Evolutionary conservation across 2,113 vertebrate genomes (phyloP).

Genomic region (Myodes glareolus): DNA sequence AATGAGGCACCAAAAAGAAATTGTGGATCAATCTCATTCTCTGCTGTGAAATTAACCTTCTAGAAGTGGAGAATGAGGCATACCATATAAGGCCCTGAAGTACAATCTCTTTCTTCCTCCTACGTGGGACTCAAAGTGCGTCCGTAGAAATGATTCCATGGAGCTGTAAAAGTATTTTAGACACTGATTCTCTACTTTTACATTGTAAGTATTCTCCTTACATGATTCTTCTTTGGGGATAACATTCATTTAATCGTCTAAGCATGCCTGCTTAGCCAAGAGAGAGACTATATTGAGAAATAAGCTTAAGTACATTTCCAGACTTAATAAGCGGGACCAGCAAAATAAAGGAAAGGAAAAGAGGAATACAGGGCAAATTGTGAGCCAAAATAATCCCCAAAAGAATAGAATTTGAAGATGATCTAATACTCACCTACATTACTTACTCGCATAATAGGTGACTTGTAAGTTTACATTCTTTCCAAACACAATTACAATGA

Average conservation of each 20-base stretch:
- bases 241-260: constrained; percentile 18
- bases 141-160: background rate
- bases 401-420: background rate
- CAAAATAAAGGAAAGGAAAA: background rate
- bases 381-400: background rate
- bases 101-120: background rate
- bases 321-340: background rate
- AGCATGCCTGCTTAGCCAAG: background rate
- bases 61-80: background rate
- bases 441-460: background rate
- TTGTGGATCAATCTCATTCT: constrained; percentile 16
- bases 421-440: background rate
- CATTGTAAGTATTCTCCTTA: background rate
- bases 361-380: background rate
- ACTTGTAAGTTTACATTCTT: background rate
- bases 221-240: background rate
- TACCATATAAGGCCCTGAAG: background rate
- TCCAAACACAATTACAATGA: background rate
- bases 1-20: constrained; percentile 64
- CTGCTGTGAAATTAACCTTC: constrained; percentile 51
- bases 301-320: background rate
- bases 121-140: background rate
- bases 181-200: background rate
- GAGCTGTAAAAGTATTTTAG: background rate
- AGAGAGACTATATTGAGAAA: background rate